Evolutionary conservation across 1,140 invertebrate species (phyloP).

Genomic region (Anastatus disparis): DNA sequence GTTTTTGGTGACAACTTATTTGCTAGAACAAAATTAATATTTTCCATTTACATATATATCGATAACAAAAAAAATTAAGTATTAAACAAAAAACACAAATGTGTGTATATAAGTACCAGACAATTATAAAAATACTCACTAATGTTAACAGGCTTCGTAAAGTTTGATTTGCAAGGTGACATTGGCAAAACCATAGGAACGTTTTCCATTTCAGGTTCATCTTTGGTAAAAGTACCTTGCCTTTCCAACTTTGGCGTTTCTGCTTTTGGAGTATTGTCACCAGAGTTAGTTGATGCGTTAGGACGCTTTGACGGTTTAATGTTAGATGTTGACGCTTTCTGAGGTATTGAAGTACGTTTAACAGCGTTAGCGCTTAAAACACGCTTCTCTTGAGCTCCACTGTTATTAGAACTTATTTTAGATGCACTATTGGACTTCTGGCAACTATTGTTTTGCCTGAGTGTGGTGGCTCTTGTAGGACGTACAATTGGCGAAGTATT

Average conservation of each 20-base stretch:
- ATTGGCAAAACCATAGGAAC: constrained; percentile 46
- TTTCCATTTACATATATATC: neutral
- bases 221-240: constrained; percentile 90
- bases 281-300: constrained; percentile 48
- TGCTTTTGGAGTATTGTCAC: constrained; percentile 31
- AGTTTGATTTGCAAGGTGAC: constrained; percentile 2
- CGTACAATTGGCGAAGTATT: constrained; percentile 61
- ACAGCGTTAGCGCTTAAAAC: constrained; percentile 29
- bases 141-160: neutral
- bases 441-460: constrained; percentile 57
- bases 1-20: constrained; percentile 21
- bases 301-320: constrained; percentile 54
- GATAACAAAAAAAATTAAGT: neutral
- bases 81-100: neutral
- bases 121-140: no score
- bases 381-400: neutral
- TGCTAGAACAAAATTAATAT: neutral
- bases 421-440: constrained; percentile 50
- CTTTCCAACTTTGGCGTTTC: constrained; percentile 70
- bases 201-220: constrained; percentile 70
- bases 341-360: constrained; percentile 55
- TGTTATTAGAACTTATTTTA: constrained; percentile 38
- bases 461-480: constrained; percentile 57
- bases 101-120: no score
- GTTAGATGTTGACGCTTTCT: constrained; percentile 49